Base-by-base conservation (phyloP, 92 coral and sea anemone genomes). In the Siderastrea siderea region DNA sequence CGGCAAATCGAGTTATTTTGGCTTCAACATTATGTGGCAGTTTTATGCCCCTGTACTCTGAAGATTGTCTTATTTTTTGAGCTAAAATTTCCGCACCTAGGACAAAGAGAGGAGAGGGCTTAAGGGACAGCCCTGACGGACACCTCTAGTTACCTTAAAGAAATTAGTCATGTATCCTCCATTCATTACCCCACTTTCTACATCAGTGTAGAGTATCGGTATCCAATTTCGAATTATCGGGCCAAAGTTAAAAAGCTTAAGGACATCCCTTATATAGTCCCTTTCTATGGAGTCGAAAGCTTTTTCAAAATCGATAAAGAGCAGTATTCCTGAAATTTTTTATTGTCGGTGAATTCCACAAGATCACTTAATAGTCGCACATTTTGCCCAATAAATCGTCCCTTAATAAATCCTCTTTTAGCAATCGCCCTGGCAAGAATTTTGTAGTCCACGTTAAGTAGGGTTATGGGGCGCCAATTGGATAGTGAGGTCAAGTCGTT, bases 41-140 rank as follows among this genome's bases (percentile, higher is more conserved):
- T 1, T 52, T 14, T 43, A 87, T 49, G 3, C 90, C 90, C 5
- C 10, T 15, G 7, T 72, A 38, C 6, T 49, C 13, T 11, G 46
- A 13, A 10, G 59, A 16, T 9, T 58, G 60, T 50, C 79, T 68
- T 49, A 86, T 71, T 14, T 45, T 52, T 11, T 15, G 38, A 13
- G 55, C 90, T 17, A 78, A 47, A 4, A 57, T 16, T 57, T 86
- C 90, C 1, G 63, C 85, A 13, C 47, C 78, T 12, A 86, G 68
- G 17, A 78, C 47, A 69, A 50, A 79, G 50, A 26, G 38, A 86
- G 17, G 2, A 50, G 46, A 26, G 90, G 79, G 3, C 84, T 69
- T 16, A 79, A 58, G 49, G 90, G 90, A 69, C 79, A 86, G 4
- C 85, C 84, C 53, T 68, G 90, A 14, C 85, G 71, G 13, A 86